Conservation (phyloP, 2,888 invertebrate species). For the Tinea semifulvella region DNA sequence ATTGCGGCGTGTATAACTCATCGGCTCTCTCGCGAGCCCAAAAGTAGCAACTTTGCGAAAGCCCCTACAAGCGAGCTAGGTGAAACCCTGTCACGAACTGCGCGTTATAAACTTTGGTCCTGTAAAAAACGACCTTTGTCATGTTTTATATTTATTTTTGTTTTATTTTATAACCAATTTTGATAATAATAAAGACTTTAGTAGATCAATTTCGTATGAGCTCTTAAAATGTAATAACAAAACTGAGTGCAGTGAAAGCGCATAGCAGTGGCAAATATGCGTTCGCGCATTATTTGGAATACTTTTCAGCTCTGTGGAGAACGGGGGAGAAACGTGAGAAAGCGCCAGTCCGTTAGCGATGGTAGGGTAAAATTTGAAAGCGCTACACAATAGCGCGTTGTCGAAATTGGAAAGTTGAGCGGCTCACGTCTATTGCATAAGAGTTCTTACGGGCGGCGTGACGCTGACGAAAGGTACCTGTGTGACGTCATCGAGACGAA, state of each 20-base stretch:
- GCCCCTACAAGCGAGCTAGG: constrained; percentile 36
- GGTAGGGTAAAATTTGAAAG: constrained; percentile 64
- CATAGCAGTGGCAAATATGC: constrained; percentile 35
- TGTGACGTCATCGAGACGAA: constrained; percentile 60
- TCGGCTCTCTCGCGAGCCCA: constrained; percentile 13
- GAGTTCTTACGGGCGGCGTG: constrained; percentile 58
- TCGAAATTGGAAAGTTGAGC: constrained; percentile 67
- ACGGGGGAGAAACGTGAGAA: constrained; percentile 58
- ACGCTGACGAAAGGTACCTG: constrained; percentile 58
- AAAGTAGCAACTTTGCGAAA: constrained; percentile 35
- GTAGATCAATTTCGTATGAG: no score
- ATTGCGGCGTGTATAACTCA: neutral
- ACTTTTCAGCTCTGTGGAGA: constrained; percentile 55
- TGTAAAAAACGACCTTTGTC: neutral
- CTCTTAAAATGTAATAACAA: no score
- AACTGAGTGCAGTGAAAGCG: constrained; percentile 47
- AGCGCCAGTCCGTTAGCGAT: constrained; percentile 52
- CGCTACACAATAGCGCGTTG: constrained; percentile 66
- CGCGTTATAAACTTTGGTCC: constrained; percentile 22
- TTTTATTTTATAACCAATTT: no score
- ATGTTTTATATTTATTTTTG: no score
- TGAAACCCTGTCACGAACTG: constrained; percentile 45
- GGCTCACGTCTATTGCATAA: constrained; percentile 60
- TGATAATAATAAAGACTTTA: no score
- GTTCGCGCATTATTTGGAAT: constrained; percentile 47